Evolutionary conservation across 1,140 invertebrate genomes (phyloP), one percentile per base, ranked within the genome.

Genomic region (Drosophila mojavensis): DNA sequence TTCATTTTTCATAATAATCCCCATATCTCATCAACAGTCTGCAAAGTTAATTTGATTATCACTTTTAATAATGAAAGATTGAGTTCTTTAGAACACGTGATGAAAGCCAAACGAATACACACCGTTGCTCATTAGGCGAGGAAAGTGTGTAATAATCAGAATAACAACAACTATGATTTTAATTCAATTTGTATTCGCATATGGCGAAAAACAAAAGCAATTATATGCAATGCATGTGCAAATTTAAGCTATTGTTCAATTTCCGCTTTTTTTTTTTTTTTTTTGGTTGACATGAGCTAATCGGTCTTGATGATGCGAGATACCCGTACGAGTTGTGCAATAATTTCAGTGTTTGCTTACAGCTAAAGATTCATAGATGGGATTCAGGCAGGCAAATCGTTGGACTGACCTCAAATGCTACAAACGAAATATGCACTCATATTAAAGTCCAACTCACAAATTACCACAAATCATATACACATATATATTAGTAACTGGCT

Each of bases 401-500:
- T 51, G 15, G 10, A 20, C 48, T 51, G 65, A 69, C 66, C 59
- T 62, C 66, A 68, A 68, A 65, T 45, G 26, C 51, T 45, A 24
- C 50, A 53, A 61, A 11, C 10, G 36, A 66, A 58, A 61, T 53
- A 64, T 59, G 30, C 41, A 59, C 43, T 36, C 36, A 50, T 48
- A 59, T 20, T 39, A 20, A 53, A 55, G 56, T 26, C 48, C 11
- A 28, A 4, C n/a, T 9, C 39, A 45, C 47, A 75, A 70, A 75
- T 65, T 64, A 73, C 74, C 56, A 62, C 59, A 63, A 63, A 56
- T 43, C 58, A 69, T 60, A 75, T 53, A 30, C 33, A n/a, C 17
- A 53, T 33, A 20, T 36, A 1, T 15, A 24, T 45, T n/a, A 2
- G 20, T 24, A 60, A 20, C 24, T 30, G 47, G 20, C 28, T 24